Evolutionary conservation across 2,888 invertebrate species (phyloP), one percentile per base, ranked within the genome.

Genomic region (Pardosa pseudoannulata): DNA sequence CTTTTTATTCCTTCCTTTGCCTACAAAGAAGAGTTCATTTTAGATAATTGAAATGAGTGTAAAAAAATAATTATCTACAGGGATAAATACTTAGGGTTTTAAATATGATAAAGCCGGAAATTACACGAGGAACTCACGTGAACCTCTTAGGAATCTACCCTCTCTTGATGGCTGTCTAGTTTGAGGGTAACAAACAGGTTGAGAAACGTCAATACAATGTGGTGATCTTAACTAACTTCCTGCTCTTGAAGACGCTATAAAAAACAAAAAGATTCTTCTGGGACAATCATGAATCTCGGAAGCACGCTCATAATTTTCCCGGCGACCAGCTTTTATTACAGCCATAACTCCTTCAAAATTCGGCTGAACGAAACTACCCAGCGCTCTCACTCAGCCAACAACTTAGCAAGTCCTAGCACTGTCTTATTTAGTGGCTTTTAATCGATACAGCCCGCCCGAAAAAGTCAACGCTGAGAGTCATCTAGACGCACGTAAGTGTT

Each of bases 361-460:
- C 23, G 23, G 23, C 56, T 23, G 23, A 6, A 23, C 23, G 23
- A 56, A n/a, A n/a, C 5, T 13, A 46, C 41, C 2, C 41, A 11
- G n/a, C 9, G 41, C 41, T n/a, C n/a, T 11, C 56, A 23, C 56
- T 56, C 56, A 56, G 23, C 19, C 23, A 19, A 23, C 56, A 56
- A 23, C 65, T 31, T 65, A 65, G 65, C 65, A n/a, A 16, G 7
- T 29, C 39, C 9, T 32, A 41, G 27, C 36, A 7, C 31, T 64
- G 41, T 68, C 70, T 81, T 82, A 82, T 82, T 82, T 82, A 82
- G 81, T 62, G 68, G 46, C 62, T 83, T 83, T 83, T 76, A 83
- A 83, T 83, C 82, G 75, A 28, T 62, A 62, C 71, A 19, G 29
- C 62, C 39, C 27, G 23, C 32, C 67, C 7, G 32, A 65, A 65